phyloP scores from a whole-genome alignment of 2,888 invertebrate genomes.

The Perizoma flavofasciatum region DNA sequence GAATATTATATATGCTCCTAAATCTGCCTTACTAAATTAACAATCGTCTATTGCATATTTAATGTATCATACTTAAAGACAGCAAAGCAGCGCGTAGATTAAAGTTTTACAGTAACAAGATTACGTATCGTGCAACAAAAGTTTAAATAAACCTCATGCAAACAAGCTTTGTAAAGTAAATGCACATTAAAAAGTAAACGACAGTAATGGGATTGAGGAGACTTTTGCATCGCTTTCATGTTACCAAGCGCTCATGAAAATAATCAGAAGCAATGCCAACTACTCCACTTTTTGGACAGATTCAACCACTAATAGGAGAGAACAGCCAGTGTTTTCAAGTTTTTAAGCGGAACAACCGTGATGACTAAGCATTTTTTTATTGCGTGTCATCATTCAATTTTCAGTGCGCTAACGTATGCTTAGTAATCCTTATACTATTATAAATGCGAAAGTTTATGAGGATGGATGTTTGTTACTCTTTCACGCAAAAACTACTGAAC shows the following conservation, averaged over 20 bases:
- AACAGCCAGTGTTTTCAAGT: too few relatives aligned
- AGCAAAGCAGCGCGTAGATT: not conserved
- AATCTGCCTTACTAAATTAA: too few relatives aligned
- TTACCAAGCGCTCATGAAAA: not conserved
- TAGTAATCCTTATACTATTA: too few relatives aligned
- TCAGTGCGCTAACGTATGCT: too few relatives aligned
- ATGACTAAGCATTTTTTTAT: too few relatives aligned
- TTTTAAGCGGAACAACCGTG: too few relatives aligned
- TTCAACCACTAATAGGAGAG: not conserved
- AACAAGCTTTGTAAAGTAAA: slow-evolving; percentile 11
- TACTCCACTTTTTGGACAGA: not conserved
- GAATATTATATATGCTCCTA: too few relatives aligned
- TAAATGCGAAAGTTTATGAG: too few relatives aligned
- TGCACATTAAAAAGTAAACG: slow-evolving; percentile 11
- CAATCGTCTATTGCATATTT: too few relatives aligned
- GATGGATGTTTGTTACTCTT: too few relatives aligned
- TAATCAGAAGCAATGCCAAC: slow-evolving; percentile 6
- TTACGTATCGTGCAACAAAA: slow-evolving; percentile 1
- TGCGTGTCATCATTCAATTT: too few relatives aligned
- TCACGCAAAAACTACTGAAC: too few relatives aligned
- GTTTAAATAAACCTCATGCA: slow-evolving; percentile 17
- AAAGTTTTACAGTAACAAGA: slow-evolving; percentile 8
- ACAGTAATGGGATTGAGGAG: slow-evolving; percentile 1
- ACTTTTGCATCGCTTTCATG: not conserved
- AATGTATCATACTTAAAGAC: not conserved